Evolutionary conservation across 2,113 vertebrate genomes (phyloP).

Genomic region (Petrocephalus zakoni): DNA sequence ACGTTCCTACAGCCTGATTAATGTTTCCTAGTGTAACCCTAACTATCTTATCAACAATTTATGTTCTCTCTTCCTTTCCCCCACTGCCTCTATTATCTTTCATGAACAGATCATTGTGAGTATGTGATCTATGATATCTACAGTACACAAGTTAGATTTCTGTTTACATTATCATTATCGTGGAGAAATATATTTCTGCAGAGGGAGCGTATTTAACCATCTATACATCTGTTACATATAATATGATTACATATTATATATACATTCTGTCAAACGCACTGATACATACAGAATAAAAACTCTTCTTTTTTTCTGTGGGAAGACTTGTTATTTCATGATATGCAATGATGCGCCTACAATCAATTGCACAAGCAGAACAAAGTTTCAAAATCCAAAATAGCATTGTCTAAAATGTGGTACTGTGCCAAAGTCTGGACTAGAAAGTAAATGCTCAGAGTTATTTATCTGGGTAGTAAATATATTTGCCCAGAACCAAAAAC

Average conservation of each 20-base stretch:
- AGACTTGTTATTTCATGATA: not conserved
- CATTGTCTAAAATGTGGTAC: not conserved
- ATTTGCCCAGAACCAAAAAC: too few species aligned
- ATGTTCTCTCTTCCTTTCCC: not conserved
- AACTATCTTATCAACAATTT: conserved; percentile 32
- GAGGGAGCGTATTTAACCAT: not conserved
- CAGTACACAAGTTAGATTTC: not conserved
- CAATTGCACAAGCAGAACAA: not conserved
- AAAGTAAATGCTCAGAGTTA: too few species aligned
- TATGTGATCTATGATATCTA: conserved; percentile 9
- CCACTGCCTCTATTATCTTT: not conserved
- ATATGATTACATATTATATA: not conserved
- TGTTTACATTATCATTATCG: not conserved
- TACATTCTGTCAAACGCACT: too few species aligned
- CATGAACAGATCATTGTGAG: conserved; percentile 42
- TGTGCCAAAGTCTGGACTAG: too few species aligned
- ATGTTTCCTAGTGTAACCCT: not conserved
- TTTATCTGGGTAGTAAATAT: too few species aligned
- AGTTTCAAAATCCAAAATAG: not conserved
- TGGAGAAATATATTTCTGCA: not conserved
- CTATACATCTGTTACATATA: not conserved
- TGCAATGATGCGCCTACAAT: not conserved
- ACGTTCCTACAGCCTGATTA: not conserved
- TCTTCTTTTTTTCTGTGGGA: not conserved
- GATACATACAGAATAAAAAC: not conserved